Conservation (phyloP, 2,113 vertebrate species). For the Cyanistes caeruleus region DNA sequence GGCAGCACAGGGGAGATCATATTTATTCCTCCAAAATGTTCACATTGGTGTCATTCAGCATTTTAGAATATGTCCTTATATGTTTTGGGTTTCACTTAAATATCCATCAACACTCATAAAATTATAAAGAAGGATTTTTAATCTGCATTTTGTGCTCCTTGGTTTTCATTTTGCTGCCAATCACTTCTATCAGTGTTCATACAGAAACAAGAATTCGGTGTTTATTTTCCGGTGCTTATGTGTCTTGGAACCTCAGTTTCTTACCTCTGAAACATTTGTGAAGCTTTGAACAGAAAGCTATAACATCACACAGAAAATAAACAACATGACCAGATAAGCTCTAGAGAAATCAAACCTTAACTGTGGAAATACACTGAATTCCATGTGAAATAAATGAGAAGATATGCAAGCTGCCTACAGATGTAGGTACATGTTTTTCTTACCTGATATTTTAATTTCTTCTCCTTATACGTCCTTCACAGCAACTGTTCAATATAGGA, state of each 20-base stretch:
- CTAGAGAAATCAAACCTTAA: constrained; percentile 38
- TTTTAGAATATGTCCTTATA: background rate
- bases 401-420: background rate
- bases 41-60: background rate
- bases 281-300: background rate
- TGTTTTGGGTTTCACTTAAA: background rate
- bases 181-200: background rate
- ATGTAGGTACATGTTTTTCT: background rate
- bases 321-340: background rate
- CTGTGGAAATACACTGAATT: background rate
- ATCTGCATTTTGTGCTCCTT: background rate
- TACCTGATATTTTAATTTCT: background rate
- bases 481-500: background rate
- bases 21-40: background rate
- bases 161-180: background rate
- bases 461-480: background rate
- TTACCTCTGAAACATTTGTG: background rate
- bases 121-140: background rate
- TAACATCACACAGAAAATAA: background rate
- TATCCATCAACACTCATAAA: background rate
- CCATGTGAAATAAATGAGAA: constrained; percentile 4
- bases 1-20: background rate
- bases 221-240: background rate
- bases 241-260: background rate
- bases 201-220: background rate